A percentile compares a stretch with the other conserved stretches of the same genome.
Conservation (phyloP, 2,888 invertebrate genomes). For the Hyposoter didymator region DNA sequence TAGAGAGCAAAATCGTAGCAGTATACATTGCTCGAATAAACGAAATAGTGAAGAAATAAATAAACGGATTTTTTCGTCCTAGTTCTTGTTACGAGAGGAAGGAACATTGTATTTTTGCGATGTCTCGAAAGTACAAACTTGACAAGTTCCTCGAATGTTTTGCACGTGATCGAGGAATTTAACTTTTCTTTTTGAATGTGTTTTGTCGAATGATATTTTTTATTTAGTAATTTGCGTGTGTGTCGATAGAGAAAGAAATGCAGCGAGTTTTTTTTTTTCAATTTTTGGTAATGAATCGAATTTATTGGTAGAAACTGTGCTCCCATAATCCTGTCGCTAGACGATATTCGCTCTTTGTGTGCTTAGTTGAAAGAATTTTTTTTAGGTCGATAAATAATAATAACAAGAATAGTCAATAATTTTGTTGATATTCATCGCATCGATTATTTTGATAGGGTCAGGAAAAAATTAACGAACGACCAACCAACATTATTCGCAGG, state of each 20-base stretch:
- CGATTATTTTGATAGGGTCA: slow-evolving; percentile 51
- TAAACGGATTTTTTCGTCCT: neutral
- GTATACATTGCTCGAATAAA: neutral
- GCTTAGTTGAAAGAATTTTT: slow-evolving; percentile 56
- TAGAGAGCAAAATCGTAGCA: neutral
- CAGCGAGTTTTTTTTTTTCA: slow-evolving; percentile 13
- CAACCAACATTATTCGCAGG: slow-evolving; percentile 23
- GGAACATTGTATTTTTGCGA: neutral
- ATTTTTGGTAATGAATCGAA: slow-evolving; percentile 5
- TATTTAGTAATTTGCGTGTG: slow-evolving; percentile 29
- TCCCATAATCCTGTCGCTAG: slow-evolving; percentile 60
- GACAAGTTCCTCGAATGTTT: slow-evolving; percentile 20
- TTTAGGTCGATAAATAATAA: slow-evolving; percentile 20
- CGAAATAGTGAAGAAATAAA: neutral
- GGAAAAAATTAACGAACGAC: slow-evolving; percentile 15
- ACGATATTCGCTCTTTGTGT: slow-evolving; percentile 59
- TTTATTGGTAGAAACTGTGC: slow-evolving; percentile 47
- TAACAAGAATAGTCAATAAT: slow-evolving; percentile 9
- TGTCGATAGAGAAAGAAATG: slow-evolving; percentile 37
- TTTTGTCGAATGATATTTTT: slow-evolving; percentile 12
- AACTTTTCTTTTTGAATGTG: slow-evolving; percentile 8
- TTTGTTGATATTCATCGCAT: slow-evolving; percentile 36
- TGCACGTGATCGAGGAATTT: slow-evolving; percentile 26
- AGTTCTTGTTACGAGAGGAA: neutral
- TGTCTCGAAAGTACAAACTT: slow-evolving; percentile 37